These are phyloP conservation scores for Proisotoma minuta DNA, from an alignment of 2,888 invertebrate species.

Conservation along the genomic window DNA sequence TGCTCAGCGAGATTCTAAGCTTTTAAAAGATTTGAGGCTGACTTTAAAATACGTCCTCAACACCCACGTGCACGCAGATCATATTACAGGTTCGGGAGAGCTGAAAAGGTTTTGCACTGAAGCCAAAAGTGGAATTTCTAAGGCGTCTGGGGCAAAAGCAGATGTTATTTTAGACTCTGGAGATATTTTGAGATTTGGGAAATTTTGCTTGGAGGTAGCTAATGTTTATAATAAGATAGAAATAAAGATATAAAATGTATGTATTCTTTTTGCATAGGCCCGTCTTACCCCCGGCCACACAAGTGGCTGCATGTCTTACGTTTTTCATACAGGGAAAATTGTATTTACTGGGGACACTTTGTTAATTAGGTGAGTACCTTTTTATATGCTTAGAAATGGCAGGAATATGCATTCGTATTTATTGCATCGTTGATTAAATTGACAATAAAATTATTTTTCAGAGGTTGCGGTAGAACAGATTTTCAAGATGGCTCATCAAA, in stretches of 20 bases:
- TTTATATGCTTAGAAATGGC: neutral
- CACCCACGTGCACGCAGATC: conserved; percentile 99
- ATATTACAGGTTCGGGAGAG: conserved; percentile 88
- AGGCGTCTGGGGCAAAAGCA: conserved; percentile 74
- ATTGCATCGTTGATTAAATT: neutral
- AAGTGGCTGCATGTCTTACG: conserved; percentile 84
- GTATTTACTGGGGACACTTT: conserved; percentile 95
- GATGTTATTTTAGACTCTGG: conserved; percentile 71
- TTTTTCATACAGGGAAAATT: conserved; percentile 68
- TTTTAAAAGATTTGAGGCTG: conserved; percentile 70
- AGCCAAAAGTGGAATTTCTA: conserved; percentile 77
- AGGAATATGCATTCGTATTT: neutral
- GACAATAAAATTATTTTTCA: neutral
- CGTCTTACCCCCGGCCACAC: conserved; percentile 88
- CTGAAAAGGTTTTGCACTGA: conserved; percentile 70
- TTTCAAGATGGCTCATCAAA: conserved; percentile 88
- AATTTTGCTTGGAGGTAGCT: conserved; percentile 62
- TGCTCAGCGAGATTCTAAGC: conserved; percentile 70
- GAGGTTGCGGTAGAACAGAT: conserved; percentile 95
- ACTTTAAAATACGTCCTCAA: conserved; percentile 77
- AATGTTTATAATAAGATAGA: neutral
- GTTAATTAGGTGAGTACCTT: conserved; percentile 62
- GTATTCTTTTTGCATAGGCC: conserved; percentile 17
- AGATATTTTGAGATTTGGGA: conserved; percentile 70
- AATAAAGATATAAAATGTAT: neutral